Conservation (phyloP, 2,888 invertebrate species). For the Octodonta nipae region DNA sequence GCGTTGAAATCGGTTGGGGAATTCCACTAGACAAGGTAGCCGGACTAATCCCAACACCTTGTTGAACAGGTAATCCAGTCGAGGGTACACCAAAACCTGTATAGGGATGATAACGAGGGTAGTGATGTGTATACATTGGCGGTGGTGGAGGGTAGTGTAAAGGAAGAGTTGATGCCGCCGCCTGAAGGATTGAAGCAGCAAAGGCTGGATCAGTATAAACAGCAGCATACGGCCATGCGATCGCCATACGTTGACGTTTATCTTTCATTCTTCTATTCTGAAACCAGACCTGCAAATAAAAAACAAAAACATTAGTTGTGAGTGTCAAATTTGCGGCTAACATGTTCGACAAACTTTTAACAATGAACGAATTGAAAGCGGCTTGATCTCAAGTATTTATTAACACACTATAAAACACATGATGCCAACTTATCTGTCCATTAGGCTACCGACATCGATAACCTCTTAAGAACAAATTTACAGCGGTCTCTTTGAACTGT, state of each 20-base stretch:
- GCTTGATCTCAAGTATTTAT: slow-evolving; percentile 26
- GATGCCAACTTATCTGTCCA: slow-evolving; percentile 33
- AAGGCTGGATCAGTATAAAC: slow-evolving; percentile 89
- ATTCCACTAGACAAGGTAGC: slow-evolving; percentile 32
- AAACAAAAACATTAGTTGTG: slow-evolving; percentile 5
- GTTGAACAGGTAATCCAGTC: slow-evolving; percentile 29
- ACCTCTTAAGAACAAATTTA: slow-evolving; percentile 11
- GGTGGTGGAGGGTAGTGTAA: slow-evolving; percentile 42
- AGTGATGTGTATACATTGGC: slow-evolving; percentile 45
- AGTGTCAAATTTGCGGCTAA: slow-evolving; percentile 7
- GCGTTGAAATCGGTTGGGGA: slow-evolving; percentile 31
- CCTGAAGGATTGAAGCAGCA: slow-evolving; percentile 83
- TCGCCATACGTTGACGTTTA: slow-evolving; percentile 85
- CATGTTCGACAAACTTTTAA: slow-evolving; percentile 12
- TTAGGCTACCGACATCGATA: no score
- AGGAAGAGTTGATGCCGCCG: slow-evolving; percentile 59
- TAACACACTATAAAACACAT: slow-evolving; percentile 34
- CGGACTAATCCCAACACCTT: slow-evolving; percentile 22
- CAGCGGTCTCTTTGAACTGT: slow-evolving; percentile 20
- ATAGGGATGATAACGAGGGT: slow-evolving; percentile 36
- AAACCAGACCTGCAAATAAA: slow-evolving; percentile 77
- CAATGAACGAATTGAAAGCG: slow-evolving; percentile 9
- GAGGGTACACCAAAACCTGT: slow-evolving; percentile 35
- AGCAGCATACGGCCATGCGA: slow-evolving; percentile 90
- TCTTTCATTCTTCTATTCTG: slow-evolving; percentile 95